phyloP scores from a whole-genome alignment of 1,140 invertebrate species.

The Drosophila mayri region DNA sequence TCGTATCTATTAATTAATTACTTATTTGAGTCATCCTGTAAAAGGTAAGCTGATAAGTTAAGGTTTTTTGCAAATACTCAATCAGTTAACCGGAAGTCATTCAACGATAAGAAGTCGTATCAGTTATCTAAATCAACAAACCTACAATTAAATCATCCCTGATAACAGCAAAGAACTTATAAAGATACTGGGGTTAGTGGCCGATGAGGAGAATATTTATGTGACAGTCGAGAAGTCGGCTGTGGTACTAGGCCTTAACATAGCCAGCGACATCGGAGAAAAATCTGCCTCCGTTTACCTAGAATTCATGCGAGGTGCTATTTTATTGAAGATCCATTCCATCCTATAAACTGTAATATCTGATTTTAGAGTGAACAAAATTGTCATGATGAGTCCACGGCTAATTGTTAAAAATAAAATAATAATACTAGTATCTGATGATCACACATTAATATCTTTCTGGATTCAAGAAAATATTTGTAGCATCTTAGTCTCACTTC shows the following conservation, averaged over 20 bases:
- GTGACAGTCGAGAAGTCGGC: not conserved
- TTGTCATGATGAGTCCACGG: no score
- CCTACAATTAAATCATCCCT: not conserved
- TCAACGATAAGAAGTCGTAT: not conserved
- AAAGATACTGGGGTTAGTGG: not conserved
- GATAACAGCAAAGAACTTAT: not conserved
- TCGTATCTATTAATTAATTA: no score
- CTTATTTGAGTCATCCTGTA: no score
- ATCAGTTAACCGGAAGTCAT: not conserved
- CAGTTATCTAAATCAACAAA: no score
- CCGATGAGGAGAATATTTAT: not conserved
- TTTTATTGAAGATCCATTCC: no score
- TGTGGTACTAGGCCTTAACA: not conserved
- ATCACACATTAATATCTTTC: not conserved
- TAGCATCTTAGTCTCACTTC: no score
- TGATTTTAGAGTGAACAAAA: not conserved
- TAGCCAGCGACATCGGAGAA: not conserved
- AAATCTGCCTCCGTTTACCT: not conserved
- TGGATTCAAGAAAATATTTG: not conserved
- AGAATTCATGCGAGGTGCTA: not conserved
- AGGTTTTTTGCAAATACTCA: not conserved
- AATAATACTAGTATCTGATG: no score
- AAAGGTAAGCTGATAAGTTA: no score
- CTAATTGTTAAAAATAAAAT: no score
- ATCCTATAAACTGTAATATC: not conserved